Evolutionary conservation across 2,888 invertebrate genomes (phyloP).

Genomic region (Sinhomidia bicolor): DNA sequence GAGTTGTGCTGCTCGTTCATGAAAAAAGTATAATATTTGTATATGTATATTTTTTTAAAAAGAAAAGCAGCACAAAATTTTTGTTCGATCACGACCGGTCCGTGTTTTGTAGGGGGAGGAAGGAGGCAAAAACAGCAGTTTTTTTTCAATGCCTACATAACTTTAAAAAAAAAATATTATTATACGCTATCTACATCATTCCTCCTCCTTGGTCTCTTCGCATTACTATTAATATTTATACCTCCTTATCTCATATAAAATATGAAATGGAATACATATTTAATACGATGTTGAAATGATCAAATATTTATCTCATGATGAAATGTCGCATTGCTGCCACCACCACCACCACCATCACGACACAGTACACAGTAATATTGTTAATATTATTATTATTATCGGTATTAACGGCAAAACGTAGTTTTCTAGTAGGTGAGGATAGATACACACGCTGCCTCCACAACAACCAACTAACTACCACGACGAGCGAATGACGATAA

Average conservation of each 20-base stretch:
- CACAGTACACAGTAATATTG: background rate
- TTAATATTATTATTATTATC: background rate
- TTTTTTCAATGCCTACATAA: background rate
- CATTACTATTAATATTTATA: background rate
- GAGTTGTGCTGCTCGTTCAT: too few species aligned
- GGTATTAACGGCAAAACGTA: background rate
- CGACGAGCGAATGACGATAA: background rate
- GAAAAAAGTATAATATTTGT: too few species aligned
- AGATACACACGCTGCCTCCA: conserved; percentile 14
- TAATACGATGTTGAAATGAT: background rate
- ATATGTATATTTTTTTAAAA: too few species aligned
- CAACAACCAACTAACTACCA: conserved; percentile 39
- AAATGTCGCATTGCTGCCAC: background rate
- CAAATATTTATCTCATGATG: conserved; percentile 16
- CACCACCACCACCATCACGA: background rate
- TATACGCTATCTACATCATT: background rate
- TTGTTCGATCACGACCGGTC: background rate
- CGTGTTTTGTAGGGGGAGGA: background rate
- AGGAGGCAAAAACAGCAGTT: background rate
- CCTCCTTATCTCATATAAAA: background rate
- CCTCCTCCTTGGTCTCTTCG: background rate
- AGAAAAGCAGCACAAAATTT: too few species aligned
- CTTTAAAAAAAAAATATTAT: too few species aligned
- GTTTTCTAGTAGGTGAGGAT: background rate
- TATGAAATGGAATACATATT: conserved; percentile 13